Evolutionary conservation across 2,113 vertebrate species (phyloP).

Genomic region (Cottus gobio): DNA sequence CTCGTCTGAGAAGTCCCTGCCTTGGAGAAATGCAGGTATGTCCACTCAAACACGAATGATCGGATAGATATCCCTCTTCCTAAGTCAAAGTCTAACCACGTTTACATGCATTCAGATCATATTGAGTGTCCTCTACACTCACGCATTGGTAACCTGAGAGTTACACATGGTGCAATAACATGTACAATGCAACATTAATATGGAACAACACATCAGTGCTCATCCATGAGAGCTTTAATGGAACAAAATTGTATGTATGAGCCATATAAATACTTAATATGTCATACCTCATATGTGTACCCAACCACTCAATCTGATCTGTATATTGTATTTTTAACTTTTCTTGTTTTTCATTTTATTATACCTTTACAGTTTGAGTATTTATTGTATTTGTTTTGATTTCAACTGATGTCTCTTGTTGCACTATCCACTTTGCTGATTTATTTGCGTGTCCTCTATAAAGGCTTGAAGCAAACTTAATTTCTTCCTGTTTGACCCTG

Average conservation of each 20-base stretch:
- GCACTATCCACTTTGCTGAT: too few species aligned
- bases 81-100: background rate
- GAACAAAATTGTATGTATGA: background rate
- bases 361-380: background rate
- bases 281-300: background rate
- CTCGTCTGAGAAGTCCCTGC: slow-evolving; percentile 98
- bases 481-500: background rate
- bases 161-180: background rate
- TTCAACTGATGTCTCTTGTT: too few species aligned
- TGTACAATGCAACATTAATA: too few species aligned
- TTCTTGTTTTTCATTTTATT: background rate
- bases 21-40: slow-evolving; percentile 96
- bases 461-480: slow-evolving; percentile 1
- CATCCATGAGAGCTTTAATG: background rate
- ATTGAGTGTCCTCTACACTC: background rate
- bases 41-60: slow-evolving; percentile 9
- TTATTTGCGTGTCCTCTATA: background rate
- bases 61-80: background rate
- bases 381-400: too few species aligned
- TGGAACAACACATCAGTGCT: background rate
- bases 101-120: background rate
- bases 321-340: background rate
- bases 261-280: background rate
- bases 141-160: background rate
- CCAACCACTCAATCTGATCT: background rate